Evolutionary conservation across 2,888 invertebrate species (phyloP).

Genomic region (Aromia moschata): DNA sequence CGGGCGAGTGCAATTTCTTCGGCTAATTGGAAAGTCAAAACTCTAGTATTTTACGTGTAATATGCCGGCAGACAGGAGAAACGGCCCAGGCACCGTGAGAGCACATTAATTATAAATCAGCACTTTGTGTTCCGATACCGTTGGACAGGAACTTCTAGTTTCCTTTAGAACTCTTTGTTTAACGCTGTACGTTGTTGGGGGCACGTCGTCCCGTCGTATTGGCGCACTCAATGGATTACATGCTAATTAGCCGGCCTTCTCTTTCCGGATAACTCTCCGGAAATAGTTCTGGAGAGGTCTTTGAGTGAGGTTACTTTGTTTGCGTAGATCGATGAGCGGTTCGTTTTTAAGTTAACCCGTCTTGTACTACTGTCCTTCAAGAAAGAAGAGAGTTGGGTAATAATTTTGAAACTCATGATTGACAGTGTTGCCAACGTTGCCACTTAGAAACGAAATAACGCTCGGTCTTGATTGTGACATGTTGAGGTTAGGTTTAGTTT

Average conservation of each 20-base stretch:
- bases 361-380: too few species aligned
- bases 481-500: too few species aligned
- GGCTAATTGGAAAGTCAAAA: conserved; percentile 58
- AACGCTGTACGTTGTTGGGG: not conserved
- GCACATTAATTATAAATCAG: conserved; percentile 52
- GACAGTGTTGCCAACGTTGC: too few species aligned
- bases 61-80: conserved; percentile 36
- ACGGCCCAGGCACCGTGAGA: conserved; percentile 35
- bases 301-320: too few species aligned
- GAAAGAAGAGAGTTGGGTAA: too few species aligned
- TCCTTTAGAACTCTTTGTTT: conserved; percentile 22
- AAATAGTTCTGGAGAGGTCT: too few species aligned
- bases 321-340: too few species aligned
- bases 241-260: conserved; percentile 1
- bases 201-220: conserved; percentile 3
- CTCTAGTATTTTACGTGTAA: conserved; percentile 54
- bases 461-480: too few species aligned
- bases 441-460: too few species aligned
- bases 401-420: too few species aligned
- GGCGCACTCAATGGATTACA: not conserved
- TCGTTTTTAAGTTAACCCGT: too few species aligned
- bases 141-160: conserved; percentile 33
- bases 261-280: not conserved
- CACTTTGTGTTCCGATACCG: conserved; percentile 48
- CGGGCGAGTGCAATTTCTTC: conserved; percentile 55